Base-by-base conservation (phyloP, 2,888 invertebrate species). In the Metopia argyrocephala region DNA sequence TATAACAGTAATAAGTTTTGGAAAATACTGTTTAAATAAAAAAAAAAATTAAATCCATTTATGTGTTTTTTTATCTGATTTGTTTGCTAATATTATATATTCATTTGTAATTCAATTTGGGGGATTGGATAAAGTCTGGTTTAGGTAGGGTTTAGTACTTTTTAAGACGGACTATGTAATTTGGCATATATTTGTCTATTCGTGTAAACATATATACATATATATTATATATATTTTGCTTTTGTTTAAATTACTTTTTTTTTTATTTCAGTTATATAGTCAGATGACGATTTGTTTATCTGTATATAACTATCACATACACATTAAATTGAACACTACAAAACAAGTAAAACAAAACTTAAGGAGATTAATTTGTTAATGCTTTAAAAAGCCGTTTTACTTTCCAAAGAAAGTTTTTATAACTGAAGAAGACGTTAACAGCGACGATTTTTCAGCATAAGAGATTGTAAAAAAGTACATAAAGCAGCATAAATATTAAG, bases 271-370 rank as follows among this genome's bases (percentile, higher is more conserved):
- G 78, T 79, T 84, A 75, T 82, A 78, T 82, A 78, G 76, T 69
- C 81, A 81, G 81, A 80, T 56, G 84, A 87, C 88, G 89, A 89
- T 89, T 89, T 89, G 89, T 87, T 89, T 88, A 85, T 87, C 87
- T 89, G 89, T 88, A 89, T 88, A 88, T 87, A 89, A 87, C 81
- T n/a, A 86, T 87, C 79, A 88, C 87, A 89, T 88, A 89, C 89
- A 89, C 81, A 81, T 81, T 81, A 81, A 81, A 89, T 89, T 90
- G 89, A 89, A 89, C 90, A 89, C 89, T 89, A 90, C 89, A 89
- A 89, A 89, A 89, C 84, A 89, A 89, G 88, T 88, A 85, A 85
- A 87, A 88, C 90, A 89, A 89, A 89, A 89, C 89, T 88, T 87
- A 89, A 89, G 89, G 89, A 89, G 89, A 89, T 87, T 85, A 82